Evolutionary conservation across 2,113 vertebrate species (phyloP), one percentile per base, ranked within the genome.

Genomic region (Pteruthius melanotis): DNA sequence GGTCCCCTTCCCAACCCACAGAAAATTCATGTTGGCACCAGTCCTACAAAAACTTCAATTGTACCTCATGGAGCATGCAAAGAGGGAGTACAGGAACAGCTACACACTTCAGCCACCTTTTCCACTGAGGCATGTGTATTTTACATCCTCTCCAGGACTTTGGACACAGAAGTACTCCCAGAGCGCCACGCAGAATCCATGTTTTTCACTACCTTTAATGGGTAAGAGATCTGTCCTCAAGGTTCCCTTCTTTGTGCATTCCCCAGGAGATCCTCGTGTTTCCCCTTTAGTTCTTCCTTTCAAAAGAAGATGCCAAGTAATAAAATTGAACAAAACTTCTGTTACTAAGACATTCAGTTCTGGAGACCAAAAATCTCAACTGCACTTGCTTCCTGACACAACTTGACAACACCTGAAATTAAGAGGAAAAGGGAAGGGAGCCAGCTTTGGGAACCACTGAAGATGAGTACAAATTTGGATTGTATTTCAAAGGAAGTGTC

Each of bases 401-500:
- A 77, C 47, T 53, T 96, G 83, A 88, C 64, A 93, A 66, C 93
- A 90, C 83, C 94, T 96, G 93, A 93, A 93, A 83, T 95, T 66
- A 83, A 90, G 56, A 92, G 44, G 56, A 83, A 80, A 72, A 81
- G 76, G 64, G 80, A 89, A 92, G 9, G n/a, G 23, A 85, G 69
- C 44, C 42, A 68, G 54, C 47, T 86, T 70, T 7, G 8, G 52
- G 59, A 76, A 78, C 24, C 40, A 37, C 37, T 77, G 64, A 83
- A 83, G 63, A 83, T 12, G 39, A 86, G 72, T 88, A 77, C 60
- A 93, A 26, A 91, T 70, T 59, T 15, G n/a, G 56, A 61, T 54
- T 88, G 44, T 66, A 60, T 70, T 80, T 92, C 85, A 92, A 86
- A 47, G 60, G 42, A 86, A 86, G 56, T 6, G 10, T 64, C 61